Conservation (phyloP, 2,888 invertebrate genomes). For the Apotomis betuletana region DNA sequence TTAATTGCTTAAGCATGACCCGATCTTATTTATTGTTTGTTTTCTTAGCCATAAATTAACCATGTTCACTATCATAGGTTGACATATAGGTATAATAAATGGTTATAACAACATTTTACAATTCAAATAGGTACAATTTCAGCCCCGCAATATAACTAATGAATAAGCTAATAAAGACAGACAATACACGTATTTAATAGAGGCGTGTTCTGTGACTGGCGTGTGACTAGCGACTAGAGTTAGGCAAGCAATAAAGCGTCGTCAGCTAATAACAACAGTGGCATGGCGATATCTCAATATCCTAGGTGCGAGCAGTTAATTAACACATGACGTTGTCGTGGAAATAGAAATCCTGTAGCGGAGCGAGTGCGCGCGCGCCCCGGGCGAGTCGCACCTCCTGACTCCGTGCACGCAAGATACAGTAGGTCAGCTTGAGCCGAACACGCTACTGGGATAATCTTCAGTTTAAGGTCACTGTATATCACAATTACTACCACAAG, state of each 20-base stretch:
- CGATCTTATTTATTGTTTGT: too few relatives aligned
- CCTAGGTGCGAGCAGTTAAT: conserved; percentile 82
- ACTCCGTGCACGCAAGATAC: conserved; percentile 41
- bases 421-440: conserved; percentile 45
- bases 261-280: conserved; percentile 80
- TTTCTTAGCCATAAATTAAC: too few relatives aligned
- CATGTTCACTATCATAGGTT: too few relatives aligned
- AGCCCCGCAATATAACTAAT: conserved; percentile 13
- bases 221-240: conserved; percentile 49
- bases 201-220: conserved; percentile 42
- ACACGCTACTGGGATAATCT: too few relatives aligned
- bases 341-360: conserved; percentile 82
- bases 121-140: conserved; percentile 4
- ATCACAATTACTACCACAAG: too few relatives aligned
- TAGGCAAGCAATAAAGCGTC: conserved; percentile 74
- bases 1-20: too few relatives aligned
- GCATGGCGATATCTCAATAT: conserved; percentile 81
- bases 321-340: conserved; percentile 82
- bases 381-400: conserved; percentile 55
- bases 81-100: too few relatives aligned
- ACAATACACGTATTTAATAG: conserved; percentile 49
- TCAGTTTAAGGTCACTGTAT: too few relatives aligned
- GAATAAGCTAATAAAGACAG: conserved; percentile 23
- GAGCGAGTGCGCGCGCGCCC: conserved; percentile 74
- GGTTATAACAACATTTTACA: too few relatives aligned